Evolutionary conservation across 2,888 invertebrate species (phyloP).

Genomic region (Protodeltote pygarga): DNA sequence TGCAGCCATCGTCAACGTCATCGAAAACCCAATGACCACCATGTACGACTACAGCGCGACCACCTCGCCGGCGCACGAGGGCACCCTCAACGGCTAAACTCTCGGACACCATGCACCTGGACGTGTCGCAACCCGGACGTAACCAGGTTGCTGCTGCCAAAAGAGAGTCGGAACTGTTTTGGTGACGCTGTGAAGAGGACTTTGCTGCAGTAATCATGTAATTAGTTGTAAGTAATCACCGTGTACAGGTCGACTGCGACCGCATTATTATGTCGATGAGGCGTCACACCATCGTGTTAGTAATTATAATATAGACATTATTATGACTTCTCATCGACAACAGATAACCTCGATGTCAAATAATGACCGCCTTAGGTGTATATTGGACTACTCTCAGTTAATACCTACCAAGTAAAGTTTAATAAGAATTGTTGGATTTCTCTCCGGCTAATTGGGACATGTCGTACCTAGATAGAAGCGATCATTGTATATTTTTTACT

Average conservation of each 20-base stretch:
- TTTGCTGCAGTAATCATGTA: constrained; percentile 16
- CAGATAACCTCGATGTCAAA: constrained; percentile 3
- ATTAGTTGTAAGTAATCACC: constrained; percentile 21
- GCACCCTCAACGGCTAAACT: constrained; percentile 13
- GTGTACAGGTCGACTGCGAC: constrained; percentile 12
- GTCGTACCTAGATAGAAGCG: too few species aligned
- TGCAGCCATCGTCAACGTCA: constrained; percentile 59
- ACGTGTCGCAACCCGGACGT: neutral
- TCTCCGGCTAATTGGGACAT: too few species aligned
- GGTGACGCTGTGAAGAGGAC: neutral
- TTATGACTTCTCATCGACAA: neutral
- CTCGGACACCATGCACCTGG: neutral
- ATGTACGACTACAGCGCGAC: constrained; percentile 39
- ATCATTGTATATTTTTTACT: too few species aligned
- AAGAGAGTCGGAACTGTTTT: constrained; percentile 2
- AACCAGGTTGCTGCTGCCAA: neutral
- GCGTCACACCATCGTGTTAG: constrained; percentile 14
- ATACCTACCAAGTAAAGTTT: neutral
- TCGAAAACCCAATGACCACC: constrained; percentile 76
- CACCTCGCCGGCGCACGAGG: constrained; percentile 12
- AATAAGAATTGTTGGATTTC: neutral
- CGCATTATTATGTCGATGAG: too few species aligned
- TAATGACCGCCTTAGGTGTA: neutral
- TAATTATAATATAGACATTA: constrained; percentile 8
- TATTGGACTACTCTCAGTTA: neutral